Conservation (phyloP, 2,797 vertebrate species). For the Epinephelus awoara region DNA sequence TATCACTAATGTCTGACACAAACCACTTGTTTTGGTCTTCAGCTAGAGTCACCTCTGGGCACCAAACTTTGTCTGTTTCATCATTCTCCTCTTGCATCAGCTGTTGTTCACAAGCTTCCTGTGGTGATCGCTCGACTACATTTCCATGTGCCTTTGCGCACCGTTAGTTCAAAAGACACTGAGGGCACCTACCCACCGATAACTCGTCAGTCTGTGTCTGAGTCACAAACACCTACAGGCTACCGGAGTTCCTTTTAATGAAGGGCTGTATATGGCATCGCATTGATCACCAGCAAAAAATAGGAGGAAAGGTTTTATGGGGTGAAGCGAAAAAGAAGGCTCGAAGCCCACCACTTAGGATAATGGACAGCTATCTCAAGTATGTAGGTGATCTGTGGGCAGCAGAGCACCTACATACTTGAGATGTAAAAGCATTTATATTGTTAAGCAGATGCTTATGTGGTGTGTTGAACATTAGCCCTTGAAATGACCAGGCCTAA, state of each 20-base stretch:
- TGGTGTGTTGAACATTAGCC: background rate
- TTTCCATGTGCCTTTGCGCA: slow-evolving; percentile 44
- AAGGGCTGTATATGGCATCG: slow-evolving; percentile 22
- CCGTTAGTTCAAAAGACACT: slow-evolving; percentile 46
- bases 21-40: background rate
- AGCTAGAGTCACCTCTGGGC: background rate
- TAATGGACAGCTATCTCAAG: slow-evolving; percentile 13
- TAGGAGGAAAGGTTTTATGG: background rate
- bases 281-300: slow-evolving; percentile 30
- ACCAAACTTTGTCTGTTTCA: slow-evolving; percentile 43
- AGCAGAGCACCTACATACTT: slow-evolving; percentile 7
- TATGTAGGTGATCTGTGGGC: slow-evolving; percentile 18
- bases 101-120: slow-evolving; percentile 38
- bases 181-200: slow-evolving; percentile 42
- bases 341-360: slow-evolving; percentile 4
- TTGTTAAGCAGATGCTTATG: background rate
- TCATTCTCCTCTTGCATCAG: slow-evolving; percentile 9
- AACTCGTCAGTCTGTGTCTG: slow-evolving; percentile 42
- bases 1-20: background rate
- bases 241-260: slow-evolving; percentile 38
- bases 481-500: background rate
- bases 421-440: slow-evolving; percentile 6
- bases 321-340: background rate
- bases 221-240: slow-evolving; percentile 60
- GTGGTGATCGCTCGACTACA: slow-evolving; percentile 22